Evolutionary conservation across 2,797 vertebrate species (phyloP), one percentile per base, ranked within the genome.

Genomic region (Psittacula echo): DNA sequence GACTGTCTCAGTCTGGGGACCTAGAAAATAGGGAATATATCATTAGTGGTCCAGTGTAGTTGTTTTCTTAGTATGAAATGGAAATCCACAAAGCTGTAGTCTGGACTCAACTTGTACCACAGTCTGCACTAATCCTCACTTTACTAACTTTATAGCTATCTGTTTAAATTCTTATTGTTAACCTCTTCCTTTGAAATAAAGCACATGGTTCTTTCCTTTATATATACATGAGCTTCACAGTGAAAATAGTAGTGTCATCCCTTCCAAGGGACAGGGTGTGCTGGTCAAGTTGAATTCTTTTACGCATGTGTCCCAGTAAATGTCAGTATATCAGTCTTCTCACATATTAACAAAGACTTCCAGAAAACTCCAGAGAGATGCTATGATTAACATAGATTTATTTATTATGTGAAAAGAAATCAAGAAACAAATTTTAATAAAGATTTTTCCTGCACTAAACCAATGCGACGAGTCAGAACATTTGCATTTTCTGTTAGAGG

Each of bases 41-140:
- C 14, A 80, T 93, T 94, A 94, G 85, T 2, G 12, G 80, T 64
- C 23, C 24, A 21, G 11, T 42, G 61, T 71, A 48, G 77, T 83
- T 90, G 39, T 88, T 95, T 96, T 61, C 62, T 76, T 34, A 88
- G 73, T 39, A 88, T 78, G 53, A 93, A 90, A 95, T 71, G 21
- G 77, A 95, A 90, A 88, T 61, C 82, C 96, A 74, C 72, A 74
- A 71, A 93, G 60, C 37, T 85, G 24, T 41, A 79, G 60, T 47
- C 72, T 87, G 37, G 79, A 94, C 86, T 74, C 20, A 76, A 17
- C 56, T 56, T 47, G 30, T 15, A 87, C 70, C 66, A 67, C 50
- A 62, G 83, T 62, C 80, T 90, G 54, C 50, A 70, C 60, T 87
- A 82, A 92, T 89, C 60, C 39, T 82, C 27, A 54, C 47, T 95